Evolutionary conservation across 37 sponge, comb jelly and placozoan species (phyloP).

Genomic region (Agelas oroides): DNA sequence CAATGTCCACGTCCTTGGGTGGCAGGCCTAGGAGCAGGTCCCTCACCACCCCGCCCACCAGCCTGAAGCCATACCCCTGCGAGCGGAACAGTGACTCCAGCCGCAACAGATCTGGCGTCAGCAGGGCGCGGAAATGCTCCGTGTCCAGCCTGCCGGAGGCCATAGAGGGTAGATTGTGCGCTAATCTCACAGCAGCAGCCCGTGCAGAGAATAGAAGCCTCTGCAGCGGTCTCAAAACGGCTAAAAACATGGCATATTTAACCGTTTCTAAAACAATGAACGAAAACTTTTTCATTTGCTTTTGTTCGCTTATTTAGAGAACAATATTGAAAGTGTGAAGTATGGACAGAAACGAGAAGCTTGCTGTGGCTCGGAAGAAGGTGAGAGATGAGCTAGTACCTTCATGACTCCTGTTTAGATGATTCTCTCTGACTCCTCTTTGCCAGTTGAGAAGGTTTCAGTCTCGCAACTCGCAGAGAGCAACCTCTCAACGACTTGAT

Average conservation of each 20-base stretch:
- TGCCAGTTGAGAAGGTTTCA: slow-evolving; percentile 63
- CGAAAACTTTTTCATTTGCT: background rate
- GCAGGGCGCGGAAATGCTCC: slow-evolving; percentile 54
- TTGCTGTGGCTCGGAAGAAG: slow-evolving; percentile 68
- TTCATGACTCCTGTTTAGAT: background rate
- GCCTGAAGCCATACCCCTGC: slow-evolving; percentile 72
- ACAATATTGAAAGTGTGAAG: background rate
- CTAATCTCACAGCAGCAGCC: background rate
- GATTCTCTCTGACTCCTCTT: background rate
- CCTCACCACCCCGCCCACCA: slow-evolving; percentile 97
- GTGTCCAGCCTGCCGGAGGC: slow-evolving; percentile 64
- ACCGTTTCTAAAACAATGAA: slow-evolving; percentile 2
- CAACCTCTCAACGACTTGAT: background rate
- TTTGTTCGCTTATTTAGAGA: slow-evolving; percentile 1
- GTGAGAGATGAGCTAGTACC: slow-evolving; percentile 17
- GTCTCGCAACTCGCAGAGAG: slow-evolving; percentile 15
- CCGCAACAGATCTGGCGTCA: slow-evolving; percentile 61
- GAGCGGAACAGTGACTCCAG: slow-evolving; percentile 64
- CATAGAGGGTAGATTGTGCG: slow-evolving; percentile 43
- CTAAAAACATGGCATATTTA: background rate
- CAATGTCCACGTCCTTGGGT: slow-evolving; percentile 96
- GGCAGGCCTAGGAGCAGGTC: slow-evolving; percentile 86
- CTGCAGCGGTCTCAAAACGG: background rate
- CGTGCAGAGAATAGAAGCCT: background rate
- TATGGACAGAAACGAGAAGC: slow-evolving; percentile 74